A percentile compares a stretch with the other conserved stretches of the same genome.
Conservation (phyloP, 2,888 invertebrate genomes). For the Noctua comes region DNA sequence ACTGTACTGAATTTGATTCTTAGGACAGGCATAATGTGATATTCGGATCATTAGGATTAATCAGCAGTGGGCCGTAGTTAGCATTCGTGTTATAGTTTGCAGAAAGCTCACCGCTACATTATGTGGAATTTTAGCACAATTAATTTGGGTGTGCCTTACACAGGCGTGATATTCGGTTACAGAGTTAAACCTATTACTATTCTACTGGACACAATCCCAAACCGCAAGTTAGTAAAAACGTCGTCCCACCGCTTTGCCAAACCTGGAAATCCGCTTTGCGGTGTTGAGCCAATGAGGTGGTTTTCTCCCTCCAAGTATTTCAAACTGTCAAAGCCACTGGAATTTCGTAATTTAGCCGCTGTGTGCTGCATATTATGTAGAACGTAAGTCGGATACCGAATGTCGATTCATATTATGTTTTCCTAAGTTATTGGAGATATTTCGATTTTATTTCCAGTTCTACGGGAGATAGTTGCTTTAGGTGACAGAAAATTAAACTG, state of each 20-base stretch:
- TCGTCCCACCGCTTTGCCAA: slow-evolving; percentile 9
- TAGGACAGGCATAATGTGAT: background rate
- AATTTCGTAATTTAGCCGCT: slow-evolving; percentile 40
- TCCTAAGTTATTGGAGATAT: slow-evolving; percentile 1
- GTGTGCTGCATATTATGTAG: slow-evolving; percentile 33
- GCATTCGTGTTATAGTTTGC: background rate
- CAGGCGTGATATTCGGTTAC: background rate
- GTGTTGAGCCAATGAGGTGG: slow-evolving; percentile 16
- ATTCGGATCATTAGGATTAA: background rate
- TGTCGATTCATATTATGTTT: background rate
- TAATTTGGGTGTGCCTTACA: background rate
- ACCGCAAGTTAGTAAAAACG: slow-evolving; percentile 13
- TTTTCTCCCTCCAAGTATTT: slow-evolving; percentile 39
- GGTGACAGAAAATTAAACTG: background rate
- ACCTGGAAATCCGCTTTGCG: slow-evolving; percentile 33
- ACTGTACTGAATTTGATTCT: background rate
- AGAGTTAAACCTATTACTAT: background rate
- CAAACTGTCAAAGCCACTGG: slow-evolving; percentile 40
- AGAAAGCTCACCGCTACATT: background rate
- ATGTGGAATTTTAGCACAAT: background rate
- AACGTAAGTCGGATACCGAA: slow-evolving; percentile 10
- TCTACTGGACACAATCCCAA: background rate
- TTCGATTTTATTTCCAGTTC: background rate
- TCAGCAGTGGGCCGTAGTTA: background rate
- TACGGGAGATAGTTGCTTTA: background rate